Conservation (phyloP, 2,113 vertebrate genomes). For the Pycnonotus jocosus region DNA sequence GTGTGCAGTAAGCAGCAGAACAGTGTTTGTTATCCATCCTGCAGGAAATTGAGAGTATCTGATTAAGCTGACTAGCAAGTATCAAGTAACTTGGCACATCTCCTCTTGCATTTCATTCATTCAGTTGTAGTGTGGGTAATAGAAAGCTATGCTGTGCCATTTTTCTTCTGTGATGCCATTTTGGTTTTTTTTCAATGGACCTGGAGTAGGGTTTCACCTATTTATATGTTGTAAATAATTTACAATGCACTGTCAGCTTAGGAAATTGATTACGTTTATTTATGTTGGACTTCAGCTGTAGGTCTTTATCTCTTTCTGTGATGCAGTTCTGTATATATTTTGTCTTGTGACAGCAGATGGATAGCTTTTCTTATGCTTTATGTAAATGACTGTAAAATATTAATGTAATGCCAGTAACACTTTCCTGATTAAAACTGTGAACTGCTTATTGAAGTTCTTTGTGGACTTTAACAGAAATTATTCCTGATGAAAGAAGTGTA, state of each 20-base stretch:
- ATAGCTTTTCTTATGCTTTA: not conserved
- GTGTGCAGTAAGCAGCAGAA: conserved; percentile 42
- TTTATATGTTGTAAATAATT: conserved; percentile 70
- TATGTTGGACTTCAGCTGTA: not conserved
- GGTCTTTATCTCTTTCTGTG: not conserved
- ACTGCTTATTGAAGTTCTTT: not conserved
- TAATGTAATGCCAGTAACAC: not conserved
- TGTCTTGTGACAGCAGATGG: not conserved
- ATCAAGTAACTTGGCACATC: conserved; percentile 66
- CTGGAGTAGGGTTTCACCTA: conserved; percentile 64
- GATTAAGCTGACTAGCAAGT: conserved; percentile 85
- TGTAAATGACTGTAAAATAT: not conserved
- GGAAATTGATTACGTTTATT: conserved; percentile 18
- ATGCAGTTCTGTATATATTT: not conserved
- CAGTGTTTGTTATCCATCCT: conserved; percentile 46
- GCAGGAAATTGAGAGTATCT: conserved; percentile 77
- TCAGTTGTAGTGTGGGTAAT: conserved; percentile 57
- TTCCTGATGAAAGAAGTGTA: not conserved
- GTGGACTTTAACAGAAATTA: not conserved
- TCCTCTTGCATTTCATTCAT: conserved; percentile 69
- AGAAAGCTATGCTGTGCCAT: conserved; percentile 60
- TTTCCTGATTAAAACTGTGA: not conserved
- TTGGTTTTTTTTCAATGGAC: conserved; percentile 69
- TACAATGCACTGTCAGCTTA: conserved; percentile 40
- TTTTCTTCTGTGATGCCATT: conserved; percentile 67